Evolutionary conservation across 2,113 vertebrate species (phyloP).

Genomic region (Ophthalmolycus amberensis): DNA sequence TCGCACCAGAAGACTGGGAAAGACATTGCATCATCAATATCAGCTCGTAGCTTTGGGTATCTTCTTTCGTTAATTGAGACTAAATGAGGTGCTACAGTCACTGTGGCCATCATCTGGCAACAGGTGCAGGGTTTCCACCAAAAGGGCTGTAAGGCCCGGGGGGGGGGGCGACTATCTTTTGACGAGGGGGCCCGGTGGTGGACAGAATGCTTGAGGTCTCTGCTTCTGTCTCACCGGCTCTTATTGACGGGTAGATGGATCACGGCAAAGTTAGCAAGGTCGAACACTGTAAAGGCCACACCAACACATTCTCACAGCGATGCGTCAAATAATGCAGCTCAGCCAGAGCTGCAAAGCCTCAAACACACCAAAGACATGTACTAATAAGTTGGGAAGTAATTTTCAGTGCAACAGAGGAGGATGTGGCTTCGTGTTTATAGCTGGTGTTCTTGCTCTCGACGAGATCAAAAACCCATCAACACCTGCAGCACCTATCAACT

Average conservation of each 20-base stretch:
- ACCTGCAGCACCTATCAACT: slow-evolving; percentile 41
- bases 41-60: slow-evolving; percentile 29
- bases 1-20: slow-evolving; percentile 33
- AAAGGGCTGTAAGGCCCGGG: not conserved
- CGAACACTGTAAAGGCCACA: not conserved
- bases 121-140: not conserved
- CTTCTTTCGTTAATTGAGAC: slow-evolving; percentile 48
- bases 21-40: slow-evolving; percentile 45
- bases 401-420: slow-evolving; percentile 20
- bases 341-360: not conserved
- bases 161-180: not conserved
- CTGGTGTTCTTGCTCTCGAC: slow-evolving; percentile 31
- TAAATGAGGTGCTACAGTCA: slow-evolving; percentile 33
- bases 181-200: not conserved
- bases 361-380: slow-evolving; percentile 2
- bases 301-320: not conserved
- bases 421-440: slow-evolving; percentile 40
- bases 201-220: not conserved
- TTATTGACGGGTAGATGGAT: slow-evolving; percentile 50
- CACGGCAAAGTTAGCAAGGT: slow-evolving; percentile 35
- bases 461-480: slow-evolving; percentile 60
- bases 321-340: not conserved
- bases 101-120: slow-evolving; percentile 26
- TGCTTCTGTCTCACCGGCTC: slow-evolving; percentile 30
- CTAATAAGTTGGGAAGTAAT: slow-evolving; percentile 40